Percentiles rank a stretch among this genome's conserved stretches.
Conservation (phyloP, 2,797 vertebrate species). For the Pyrrhura leucotis region DNA sequence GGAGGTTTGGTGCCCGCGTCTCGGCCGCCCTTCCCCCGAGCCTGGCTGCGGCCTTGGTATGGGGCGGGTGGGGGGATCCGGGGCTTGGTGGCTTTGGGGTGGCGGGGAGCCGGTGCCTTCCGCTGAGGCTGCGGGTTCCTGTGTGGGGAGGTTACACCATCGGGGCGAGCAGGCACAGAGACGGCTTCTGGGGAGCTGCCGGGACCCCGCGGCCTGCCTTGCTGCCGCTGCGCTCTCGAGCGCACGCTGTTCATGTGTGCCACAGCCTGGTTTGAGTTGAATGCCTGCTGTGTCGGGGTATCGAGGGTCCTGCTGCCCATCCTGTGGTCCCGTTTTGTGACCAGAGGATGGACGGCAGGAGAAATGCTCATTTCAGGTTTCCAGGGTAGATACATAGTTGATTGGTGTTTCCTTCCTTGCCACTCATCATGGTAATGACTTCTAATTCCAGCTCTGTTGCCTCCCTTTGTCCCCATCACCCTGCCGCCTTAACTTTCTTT, state of each 20-base stretch:
- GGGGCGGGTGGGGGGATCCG: background rate
- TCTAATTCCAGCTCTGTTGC: background rate
- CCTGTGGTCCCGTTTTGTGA: background rate
- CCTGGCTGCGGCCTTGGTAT: background rate
- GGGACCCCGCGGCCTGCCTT: background rate
- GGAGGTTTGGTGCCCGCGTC: background rate
- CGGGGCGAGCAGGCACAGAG: background rate
- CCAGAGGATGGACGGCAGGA: accelerated
- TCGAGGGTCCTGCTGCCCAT: background rate
- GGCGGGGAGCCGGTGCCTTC: background rate
- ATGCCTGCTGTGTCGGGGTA: accelerated
- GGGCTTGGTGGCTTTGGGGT: background rate
- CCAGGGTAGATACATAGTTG: background rate
- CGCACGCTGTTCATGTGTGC: accelerated
- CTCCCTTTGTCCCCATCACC: background rate
- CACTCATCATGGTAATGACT: accelerated
- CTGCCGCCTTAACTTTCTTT: background rate
- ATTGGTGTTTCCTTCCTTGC: background rate
- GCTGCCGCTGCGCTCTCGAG: no score
- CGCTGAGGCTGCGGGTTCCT: accelerated
- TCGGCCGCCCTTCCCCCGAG: background rate
- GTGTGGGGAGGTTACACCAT: accelerated
- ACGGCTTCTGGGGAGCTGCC: background rate
- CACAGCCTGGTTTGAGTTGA: background rate
- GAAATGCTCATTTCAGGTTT: accelerated